phyloP scores from a whole-genome alignment of 2,888 invertebrate species.

The Lamellibrachia columna region DNA sequence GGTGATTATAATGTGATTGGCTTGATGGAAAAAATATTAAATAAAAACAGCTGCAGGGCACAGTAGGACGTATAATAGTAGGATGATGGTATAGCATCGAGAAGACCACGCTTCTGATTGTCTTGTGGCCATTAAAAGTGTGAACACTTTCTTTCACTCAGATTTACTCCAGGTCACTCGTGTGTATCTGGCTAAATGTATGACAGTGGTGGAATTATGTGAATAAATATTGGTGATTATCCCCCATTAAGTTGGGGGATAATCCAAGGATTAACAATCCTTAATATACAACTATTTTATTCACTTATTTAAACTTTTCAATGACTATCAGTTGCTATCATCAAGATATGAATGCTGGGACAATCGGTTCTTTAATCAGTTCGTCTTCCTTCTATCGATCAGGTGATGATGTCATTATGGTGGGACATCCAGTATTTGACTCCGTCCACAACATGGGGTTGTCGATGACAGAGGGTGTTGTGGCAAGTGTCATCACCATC shows the following conservation, averaged over 20 bases:
- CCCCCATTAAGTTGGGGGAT: background rate
- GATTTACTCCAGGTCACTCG: background rate
- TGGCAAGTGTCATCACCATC: background rate
- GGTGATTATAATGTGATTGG: background rate
- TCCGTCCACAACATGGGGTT: background rate
- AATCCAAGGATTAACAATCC: background rate
- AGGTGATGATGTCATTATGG: background rate
- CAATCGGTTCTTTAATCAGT: background rate
- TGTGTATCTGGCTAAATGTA: background rate
- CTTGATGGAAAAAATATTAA: background rate
- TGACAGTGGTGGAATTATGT: background rate
- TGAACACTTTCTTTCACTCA: background rate
- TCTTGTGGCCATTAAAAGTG: background rate
- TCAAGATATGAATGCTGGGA: background rate
- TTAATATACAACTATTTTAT: background rate
- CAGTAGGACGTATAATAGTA: background rate
- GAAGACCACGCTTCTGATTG: background rate
- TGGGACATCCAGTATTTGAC: slow-evolving; percentile 4
- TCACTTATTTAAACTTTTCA: background rate
- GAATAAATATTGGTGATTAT: background rate
- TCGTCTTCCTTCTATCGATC: background rate
- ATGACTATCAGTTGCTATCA: background rate
- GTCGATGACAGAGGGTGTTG: background rate
- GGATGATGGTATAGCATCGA: background rate
- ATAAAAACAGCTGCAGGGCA: background rate